A percentile compares a stretch with the other conserved stretches of the same genome.
These are phyloP conservation scores for Sula dactylatra DNA, from an alignment of 2,113 vertebrate species.

Conservation along the genomic window DNA sequence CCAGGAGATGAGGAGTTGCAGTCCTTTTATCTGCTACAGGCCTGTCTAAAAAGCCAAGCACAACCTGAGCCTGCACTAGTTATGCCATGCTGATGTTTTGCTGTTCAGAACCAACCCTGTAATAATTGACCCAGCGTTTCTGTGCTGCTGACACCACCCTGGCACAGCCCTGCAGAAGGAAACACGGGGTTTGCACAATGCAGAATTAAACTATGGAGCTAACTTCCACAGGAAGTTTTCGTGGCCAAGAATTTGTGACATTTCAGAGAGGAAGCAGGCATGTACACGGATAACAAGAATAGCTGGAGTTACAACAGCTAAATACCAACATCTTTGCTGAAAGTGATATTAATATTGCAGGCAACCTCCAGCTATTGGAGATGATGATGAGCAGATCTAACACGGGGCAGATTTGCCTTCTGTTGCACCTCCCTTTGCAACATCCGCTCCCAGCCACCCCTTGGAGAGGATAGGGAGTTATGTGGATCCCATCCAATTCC, in stretches of 20 bases:
- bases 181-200: not conserved
- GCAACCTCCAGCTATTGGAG: not conserved
- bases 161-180: not conserved
- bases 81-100: rapidly evolving
- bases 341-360: not conserved
- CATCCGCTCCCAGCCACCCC: not conserved
- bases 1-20: not conserved
- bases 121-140: not conserved
- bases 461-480: rapidly evolving
- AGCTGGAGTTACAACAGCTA: not conserved
- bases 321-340: not conserved
- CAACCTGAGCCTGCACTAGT: not conserved
- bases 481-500: not conserved
- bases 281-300: not conserved
- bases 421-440: not conserved
- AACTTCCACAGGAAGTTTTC: not conserved
- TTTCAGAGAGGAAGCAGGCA: conserved; percentile 3
- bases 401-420: not conserved
- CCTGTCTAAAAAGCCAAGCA: not conserved
- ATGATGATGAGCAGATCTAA: not conserved
- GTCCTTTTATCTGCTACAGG: not conserved
- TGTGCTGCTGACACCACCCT: not conserved
- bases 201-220: not conserved
- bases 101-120: not conserved
- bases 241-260: conserved; percentile 40